Evolutionary conservation across 2,888 invertebrate genomes (phyloP).

Genomic region (Syrista parreyssii): DNA sequence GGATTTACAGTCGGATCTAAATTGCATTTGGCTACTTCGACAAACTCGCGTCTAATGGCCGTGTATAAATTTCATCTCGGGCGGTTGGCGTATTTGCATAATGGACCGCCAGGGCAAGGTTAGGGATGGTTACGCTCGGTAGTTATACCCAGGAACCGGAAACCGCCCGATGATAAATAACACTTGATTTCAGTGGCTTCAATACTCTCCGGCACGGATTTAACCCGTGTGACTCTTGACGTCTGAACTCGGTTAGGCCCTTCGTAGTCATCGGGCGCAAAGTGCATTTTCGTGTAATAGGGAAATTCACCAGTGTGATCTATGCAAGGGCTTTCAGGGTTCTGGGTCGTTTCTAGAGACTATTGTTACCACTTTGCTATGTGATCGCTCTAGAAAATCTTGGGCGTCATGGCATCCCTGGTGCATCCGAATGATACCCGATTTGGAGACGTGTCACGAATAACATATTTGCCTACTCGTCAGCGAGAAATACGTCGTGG

Average conservation of each 20-base stretch:
- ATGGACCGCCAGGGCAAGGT: slow-evolving; percentile 27
- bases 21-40: slow-evolving; percentile 1
- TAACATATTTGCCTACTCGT: background rate
- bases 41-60: background rate
- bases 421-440: background rate
- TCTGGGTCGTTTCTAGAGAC: background rate
- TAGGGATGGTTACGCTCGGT: background rate
- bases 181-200: background rate
- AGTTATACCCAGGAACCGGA: background rate
- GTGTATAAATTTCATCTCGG: background rate
- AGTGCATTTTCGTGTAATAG: slow-evolving; percentile 39
- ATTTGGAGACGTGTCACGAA: background rate
- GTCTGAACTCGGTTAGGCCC: background rate
- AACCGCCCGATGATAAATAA: background rate
- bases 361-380: background rate
- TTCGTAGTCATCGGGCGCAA: background rate
- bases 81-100: slow-evolving; percentile 34
- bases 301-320: background rate
- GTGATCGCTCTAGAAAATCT: background rate
- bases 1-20: background rate
- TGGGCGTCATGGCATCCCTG: background rate
- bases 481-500: background rate
- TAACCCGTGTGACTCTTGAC: background rate
- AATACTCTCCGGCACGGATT: background rate
- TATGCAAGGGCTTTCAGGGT: background rate